Conservation (phyloP, 2,888 invertebrate genomes). For the Drosophila aldrichi region DNA sequence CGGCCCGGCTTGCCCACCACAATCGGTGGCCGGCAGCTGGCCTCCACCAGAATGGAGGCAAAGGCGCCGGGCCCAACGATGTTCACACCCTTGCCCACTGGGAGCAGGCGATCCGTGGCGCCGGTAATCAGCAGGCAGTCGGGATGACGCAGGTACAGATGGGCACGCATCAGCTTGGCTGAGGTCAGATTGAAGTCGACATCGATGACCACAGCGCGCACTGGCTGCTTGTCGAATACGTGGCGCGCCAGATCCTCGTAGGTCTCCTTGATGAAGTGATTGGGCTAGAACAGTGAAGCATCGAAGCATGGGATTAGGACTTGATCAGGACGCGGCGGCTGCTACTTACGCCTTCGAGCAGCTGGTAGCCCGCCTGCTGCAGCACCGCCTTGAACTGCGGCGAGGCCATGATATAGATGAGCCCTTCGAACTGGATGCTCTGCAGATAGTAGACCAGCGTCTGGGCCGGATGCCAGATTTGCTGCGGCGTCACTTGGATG, state of each 20-base stretch:
- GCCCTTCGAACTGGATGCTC: conserved; percentile 85
- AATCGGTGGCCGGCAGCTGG: conserved; percentile 81
- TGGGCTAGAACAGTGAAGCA: conserved; percentile 19
- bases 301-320: neutral
- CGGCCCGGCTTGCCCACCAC: conserved; percentile 86
- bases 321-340: neutral
- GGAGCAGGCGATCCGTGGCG: conserved; percentile 84
- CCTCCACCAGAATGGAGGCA: conserved; percentile 82
- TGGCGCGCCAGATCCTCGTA: conserved; percentile 51
- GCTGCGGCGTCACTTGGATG: conserved; percentile 72
- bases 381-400: conserved; percentile 82
- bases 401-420: conserved; percentile 85
- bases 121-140: conserved; percentile 86
- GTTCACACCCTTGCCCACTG: conserved; percentile 72
- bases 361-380: conserved; percentile 84
- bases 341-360: conserved; percentile 84
- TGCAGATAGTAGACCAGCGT: conserved; percentile 86
- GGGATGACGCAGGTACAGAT: conserved; percentile 84
- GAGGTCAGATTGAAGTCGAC: conserved; percentile 85
- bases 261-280: conserved; percentile 64
- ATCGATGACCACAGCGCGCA: conserved; percentile 86
- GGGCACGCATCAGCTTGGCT: conserved; percentile 85
- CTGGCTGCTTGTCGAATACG: conserved; percentile 77
- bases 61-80: conserved; percentile 85
- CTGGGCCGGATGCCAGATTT: conserved; percentile 84